Percentiles rank a stretch among this genome's conserved stretches.
Evolutionary conservation across 2,113 vertebrate genomes (phyloP).

Genomic region (Henicopernis longicauda): DNA sequence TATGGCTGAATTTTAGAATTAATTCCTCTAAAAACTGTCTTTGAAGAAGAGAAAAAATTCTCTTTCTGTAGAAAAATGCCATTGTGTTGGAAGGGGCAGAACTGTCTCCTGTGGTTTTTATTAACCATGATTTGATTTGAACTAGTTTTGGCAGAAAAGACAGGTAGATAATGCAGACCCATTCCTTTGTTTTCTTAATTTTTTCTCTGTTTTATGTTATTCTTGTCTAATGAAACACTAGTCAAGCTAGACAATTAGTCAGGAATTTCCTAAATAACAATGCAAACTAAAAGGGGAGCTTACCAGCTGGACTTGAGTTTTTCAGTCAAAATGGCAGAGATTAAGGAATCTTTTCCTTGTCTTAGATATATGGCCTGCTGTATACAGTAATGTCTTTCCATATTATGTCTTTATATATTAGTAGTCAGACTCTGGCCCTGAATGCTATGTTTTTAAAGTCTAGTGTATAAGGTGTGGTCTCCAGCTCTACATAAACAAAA

Average conservation of each 20-base stretch:
- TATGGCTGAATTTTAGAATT: neutral
- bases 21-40: neutral
- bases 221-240: neutral
- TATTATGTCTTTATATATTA: neutral
- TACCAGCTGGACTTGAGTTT: neutral
- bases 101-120: neutral
- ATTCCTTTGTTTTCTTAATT: neutral
- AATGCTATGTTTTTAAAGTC: neutral
- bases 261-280: neutral
- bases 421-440: neutral
- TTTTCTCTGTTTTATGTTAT: neutral
- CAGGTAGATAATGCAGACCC: neutral
- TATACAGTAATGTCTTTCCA: neutral
- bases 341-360: neutral
- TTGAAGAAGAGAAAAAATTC: neutral
- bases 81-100: neutral
- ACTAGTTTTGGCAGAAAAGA: neutral
- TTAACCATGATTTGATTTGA: neutral
- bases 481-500: neutral
- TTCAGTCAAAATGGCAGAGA: neutral
- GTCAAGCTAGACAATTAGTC: neutral
- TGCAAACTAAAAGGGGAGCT: neutral
- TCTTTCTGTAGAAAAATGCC: neutral
- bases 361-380: neutral
- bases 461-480: neutral